Conservation (phyloP, 1,140 invertebrate species). For the Drosophila pectinifera region DNA sequence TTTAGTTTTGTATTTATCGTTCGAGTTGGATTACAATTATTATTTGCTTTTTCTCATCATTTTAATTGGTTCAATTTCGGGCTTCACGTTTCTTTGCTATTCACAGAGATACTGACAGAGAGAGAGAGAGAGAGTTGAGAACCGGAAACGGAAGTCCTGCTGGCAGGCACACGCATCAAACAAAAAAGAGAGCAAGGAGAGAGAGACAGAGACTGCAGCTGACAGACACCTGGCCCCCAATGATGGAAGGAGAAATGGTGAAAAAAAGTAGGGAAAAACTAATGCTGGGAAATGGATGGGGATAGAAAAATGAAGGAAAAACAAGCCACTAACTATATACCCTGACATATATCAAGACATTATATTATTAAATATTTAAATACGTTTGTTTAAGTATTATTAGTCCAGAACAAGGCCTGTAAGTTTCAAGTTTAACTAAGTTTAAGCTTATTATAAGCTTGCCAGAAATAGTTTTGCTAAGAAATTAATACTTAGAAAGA, state of each 20-base stretch:
- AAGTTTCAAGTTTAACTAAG: no score
- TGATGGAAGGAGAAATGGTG: constrained; percentile 20
- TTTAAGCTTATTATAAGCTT: no score
- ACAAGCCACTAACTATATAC: no score
- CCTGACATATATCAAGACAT: no score
- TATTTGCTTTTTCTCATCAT: constrained; percentile 7
- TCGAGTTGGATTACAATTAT: constrained; percentile 13
- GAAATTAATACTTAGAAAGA: no score
- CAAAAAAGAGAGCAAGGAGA: not conserved
- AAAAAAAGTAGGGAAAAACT: not conserved
- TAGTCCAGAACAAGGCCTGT: no score
- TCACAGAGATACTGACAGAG: not conserved
- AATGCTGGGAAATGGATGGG: not conserved
- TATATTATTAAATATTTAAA: no score
- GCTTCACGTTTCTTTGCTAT: not conserved
- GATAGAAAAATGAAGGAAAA: not conserved
- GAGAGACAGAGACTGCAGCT: constrained; percentile 8
- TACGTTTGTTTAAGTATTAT: no score
- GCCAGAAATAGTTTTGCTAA: no score
- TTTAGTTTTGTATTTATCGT: not conserved
- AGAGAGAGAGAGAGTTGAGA: not conserved
- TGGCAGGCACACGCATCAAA: constrained; percentile 3
- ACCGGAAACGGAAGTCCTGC: constrained; percentile 22
- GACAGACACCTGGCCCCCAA: constrained; percentile 29
- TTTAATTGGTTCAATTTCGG: constrained; percentile 38